Evolutionary conservation across 1,140 invertebrate genomes (phyloP).

Genomic region (Vollenhovia emeryi): DNA sequence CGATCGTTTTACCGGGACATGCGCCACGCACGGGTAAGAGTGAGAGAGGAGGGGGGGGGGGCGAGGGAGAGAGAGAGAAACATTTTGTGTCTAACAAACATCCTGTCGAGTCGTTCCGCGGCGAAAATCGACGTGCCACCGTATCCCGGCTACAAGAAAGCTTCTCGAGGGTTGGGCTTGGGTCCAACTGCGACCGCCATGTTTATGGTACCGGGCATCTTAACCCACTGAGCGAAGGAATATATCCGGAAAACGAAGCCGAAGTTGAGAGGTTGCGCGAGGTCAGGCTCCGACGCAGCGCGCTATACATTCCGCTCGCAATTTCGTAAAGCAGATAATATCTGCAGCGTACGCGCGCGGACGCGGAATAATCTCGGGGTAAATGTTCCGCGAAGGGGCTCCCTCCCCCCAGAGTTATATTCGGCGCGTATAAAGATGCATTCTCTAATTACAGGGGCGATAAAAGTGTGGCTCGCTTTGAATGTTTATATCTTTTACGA

Average conservation of each 20-base stretch:
- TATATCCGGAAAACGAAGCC: slow-evolving; percentile 49
- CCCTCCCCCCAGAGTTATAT: background rate
- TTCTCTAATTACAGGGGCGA: background rate
- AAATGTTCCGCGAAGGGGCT: background rate
- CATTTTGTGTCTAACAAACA: slow-evolving; percentile 64
- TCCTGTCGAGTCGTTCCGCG: slow-evolving; percentile 38
- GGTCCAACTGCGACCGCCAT: slow-evolving; percentile 67
- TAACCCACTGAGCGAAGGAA: slow-evolving; percentile 70
- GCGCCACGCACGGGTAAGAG: background rate
- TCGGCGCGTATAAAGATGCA: background rate
- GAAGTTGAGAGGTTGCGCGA: slow-evolving; percentile 69
- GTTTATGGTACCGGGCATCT: slow-evolving; percentile 75
- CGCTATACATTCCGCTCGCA: slow-evolving; percentile 49
- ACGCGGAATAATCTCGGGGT: background rate
- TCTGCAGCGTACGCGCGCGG: slow-evolving; percentile 12
- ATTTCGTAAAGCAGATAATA: slow-evolving; percentile 52
- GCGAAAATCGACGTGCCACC: slow-evolving; percentile 64
- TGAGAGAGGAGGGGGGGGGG: too few relatives aligned
- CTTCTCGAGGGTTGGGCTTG: slow-evolving; percentile 66
- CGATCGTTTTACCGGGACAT: slow-evolving; percentile 39
- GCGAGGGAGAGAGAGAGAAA: background rate
- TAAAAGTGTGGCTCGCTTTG: background rate
- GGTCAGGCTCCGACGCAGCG: slow-evolving; percentile 58
- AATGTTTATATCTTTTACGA: background rate
- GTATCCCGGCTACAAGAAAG: slow-evolving; percentile 67